Evolutionary conservation across 2,113 vertebrate species (phyloP).

Genomic region (Xyrauchen texanus): DNA sequence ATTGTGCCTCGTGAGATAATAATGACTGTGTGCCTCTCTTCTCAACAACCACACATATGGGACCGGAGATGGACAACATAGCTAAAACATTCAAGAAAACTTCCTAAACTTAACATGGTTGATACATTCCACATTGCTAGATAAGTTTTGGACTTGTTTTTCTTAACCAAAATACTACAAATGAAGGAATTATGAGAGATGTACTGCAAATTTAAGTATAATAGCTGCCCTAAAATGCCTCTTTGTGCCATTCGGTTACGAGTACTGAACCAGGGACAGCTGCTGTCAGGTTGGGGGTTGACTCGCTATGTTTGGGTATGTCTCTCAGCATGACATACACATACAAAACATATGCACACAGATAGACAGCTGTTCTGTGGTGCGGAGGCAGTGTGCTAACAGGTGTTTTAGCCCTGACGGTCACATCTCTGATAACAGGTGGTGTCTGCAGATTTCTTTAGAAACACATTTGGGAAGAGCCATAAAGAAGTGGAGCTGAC

Average conservation of each 20-base stretch:
- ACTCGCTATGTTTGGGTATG: conserved; percentile 60
- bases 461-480: conserved; percentile 25
- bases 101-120: conserved; percentile 10
- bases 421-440: conserved; percentile 70
- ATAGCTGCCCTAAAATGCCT: conserved; percentile 37
- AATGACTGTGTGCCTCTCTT: neutral
- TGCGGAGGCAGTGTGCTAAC: conserved; percentile 75
- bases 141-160: neutral
- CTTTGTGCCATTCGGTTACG: conserved; percentile 64
- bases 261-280: conserved; percentile 68
- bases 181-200: conserved; percentile 57
- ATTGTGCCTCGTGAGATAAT: conserved; percentile 20
- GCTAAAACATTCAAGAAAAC: neutral
- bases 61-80: neutral
- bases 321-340: conserved; percentile 68
- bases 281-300: conserved; percentile 74
- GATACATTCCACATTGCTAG: conserved; percentile 13
- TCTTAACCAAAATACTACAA: conserved; percentile 66
- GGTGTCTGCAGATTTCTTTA: conserved; percentile 59
- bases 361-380: conserved; percentile 62
- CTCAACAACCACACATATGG: neutral
- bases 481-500: conserved; percentile 58
- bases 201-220: conserved; percentile 47
- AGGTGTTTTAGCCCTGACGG: conserved; percentile 73
- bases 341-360: conserved; percentile 59